Base-by-base conservation (phyloP, 2,888 invertebrate genomes). In the Sphinx pinastri region DNA sequence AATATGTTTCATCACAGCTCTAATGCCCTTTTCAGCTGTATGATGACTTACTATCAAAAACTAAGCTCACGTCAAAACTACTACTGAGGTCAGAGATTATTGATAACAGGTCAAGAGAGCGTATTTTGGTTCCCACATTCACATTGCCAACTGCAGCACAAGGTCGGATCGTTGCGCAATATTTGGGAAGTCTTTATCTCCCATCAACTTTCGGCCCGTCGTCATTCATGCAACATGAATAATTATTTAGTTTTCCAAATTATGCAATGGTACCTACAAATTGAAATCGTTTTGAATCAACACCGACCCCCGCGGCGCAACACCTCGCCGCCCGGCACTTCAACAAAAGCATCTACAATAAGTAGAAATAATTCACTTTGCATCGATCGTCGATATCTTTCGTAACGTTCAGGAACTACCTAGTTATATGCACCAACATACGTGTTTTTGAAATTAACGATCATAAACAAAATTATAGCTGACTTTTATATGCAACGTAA, bases 221-320 rank as follows among this genome's bases (percentile, higher is more conserved):
- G 81, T 86, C 85, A 83, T 85, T 85, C 83, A 85, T 84, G 84
- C 82, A 88, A 88, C 84, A 87, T 84, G 86, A 86, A 89, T 88
- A 84, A 87, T 82, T 38, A 5, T 38, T 85, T 84, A 87, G 85
- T 88, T 90, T 84, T 82, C 86, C 81, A 86, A 88, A 90, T 91
- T 90, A 91, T 90, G 91, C 91, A 92, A 91, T 81, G 77, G 77
- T 82, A 87, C 25, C 25, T 25, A 25, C 88, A 88, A 89, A 91
- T 91, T 91, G 88, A 90, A 91, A 86, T 88, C 81, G 85, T 84
- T 88, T 87, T 81, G 83, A 81, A 84, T 83, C 82, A 80, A 87
- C 83, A 84, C 75, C 77, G 86, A 84, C 88, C 86, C 91, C 92
- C 75, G 88, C 83, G 72, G 91, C 47, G 88, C 72, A 73, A 77